Evolutionary conservation across 1,140 invertebrate genomes (phyloP), one percentile per base, ranked within the genome.

Genomic region (Pogonus chalceus): DNA sequence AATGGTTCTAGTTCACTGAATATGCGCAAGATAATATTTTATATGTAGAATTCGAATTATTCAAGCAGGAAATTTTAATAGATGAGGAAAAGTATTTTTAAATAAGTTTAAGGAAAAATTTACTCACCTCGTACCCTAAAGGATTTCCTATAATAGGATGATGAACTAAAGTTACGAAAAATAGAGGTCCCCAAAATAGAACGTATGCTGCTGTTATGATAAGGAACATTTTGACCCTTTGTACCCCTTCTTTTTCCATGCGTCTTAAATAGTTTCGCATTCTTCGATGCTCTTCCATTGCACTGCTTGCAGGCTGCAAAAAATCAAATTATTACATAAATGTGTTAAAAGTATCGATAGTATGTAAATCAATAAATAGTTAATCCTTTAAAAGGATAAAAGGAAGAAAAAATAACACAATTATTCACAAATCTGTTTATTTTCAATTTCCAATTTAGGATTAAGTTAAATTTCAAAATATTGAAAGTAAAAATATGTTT

Each of bases 171-270:
- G 85, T 92, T 52, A 92, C 85, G 51, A 90, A 81, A 71, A 92
- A 92, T 54, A 93, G 72, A 20, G 90, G 90, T 56, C 88, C 88
- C 89, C 90, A 93, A 71, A 90, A 91, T 24, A 92, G 75, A 16
- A 90, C 78, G 65, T 91, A 93, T 2, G 87, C 86, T 0, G 85
- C 80, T 0, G 87, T 88, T 66, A 92, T 90, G 52, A 88, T 82
- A 22, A 88, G 77, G 70, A 90, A 90, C 85, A 90, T 90, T 68
- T 88, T 84, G 9, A 88, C 84, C 31, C 84, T 73, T 58, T 86
- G 83, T 47, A 85, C 85, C 20, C 83, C 85, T 60, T 90, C 87
- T 16, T 80, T 73, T 66, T 89, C 87, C 71, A 89, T 84, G 57
- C 85, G 75, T 51, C 80, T 78, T 37, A 89, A 74, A 69, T 89